Evolutionary conservation across 2,113 vertebrate species (phyloP).

Genomic region (Macheiramphus alcinus): DNA sequence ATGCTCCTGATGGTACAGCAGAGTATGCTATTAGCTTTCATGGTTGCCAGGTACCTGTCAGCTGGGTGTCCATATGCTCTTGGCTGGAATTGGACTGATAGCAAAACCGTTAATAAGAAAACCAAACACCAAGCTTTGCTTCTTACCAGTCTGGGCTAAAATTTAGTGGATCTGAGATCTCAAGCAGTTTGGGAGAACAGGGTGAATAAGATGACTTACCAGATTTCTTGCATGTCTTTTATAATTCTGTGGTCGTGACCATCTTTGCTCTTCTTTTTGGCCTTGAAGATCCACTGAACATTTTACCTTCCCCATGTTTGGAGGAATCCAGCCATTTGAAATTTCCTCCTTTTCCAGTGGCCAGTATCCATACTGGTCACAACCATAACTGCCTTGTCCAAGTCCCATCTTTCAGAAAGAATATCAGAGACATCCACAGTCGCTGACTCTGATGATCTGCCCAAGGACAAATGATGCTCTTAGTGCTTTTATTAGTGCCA

Average conservation of each 20-base stretch:
- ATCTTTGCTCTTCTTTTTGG: not conserved
- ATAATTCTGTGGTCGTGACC: not conserved
- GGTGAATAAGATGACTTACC: not conserved
- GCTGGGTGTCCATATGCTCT: fast-evolving
- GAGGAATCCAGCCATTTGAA: not conserved
- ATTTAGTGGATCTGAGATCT: not conserved
- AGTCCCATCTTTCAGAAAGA: not conserved
- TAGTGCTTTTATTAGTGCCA: not conserved
- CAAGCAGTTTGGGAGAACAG: not conserved
- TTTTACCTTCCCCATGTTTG: not conserved
- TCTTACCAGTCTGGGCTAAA: not conserved
- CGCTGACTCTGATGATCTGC: not conserved
- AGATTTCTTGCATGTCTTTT: not conserved
- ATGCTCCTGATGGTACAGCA: not conserved
- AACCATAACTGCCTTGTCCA: not conserved
- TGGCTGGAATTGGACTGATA: not conserved
- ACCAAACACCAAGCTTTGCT: not conserved
- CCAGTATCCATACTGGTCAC: not conserved
- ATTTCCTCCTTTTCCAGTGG: not conserved
- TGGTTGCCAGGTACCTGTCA: not conserved
- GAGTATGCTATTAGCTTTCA: not conserved
- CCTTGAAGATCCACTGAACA: not conserved
- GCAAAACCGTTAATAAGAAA: not conserved
- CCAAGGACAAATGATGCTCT: not conserved
- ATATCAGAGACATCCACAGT: not conserved